These are phyloP conservation scores for Flexamia atlantica DNA, from an alignment of 2,888 invertebrate genomes.

Conservation along the genomic window DNA sequence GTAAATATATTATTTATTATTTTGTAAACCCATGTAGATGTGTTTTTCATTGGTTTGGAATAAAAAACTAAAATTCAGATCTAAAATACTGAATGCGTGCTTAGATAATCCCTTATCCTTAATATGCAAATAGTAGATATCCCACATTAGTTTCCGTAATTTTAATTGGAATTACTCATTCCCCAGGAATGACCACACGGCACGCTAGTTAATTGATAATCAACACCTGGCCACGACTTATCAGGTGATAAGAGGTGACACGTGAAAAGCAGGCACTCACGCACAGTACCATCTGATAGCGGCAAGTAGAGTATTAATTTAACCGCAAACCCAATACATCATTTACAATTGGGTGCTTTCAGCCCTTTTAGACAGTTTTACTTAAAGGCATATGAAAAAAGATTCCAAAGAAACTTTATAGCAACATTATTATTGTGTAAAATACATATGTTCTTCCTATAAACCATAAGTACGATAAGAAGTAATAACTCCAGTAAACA, in stretches of 20 bases:
- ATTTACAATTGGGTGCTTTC: not conserved
- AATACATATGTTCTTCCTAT: too few relatives aligned
- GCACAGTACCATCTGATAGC: slow-evolving; percentile 18
- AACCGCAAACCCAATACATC: slow-evolving; percentile 19
- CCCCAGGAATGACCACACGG: not conserved
- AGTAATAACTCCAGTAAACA: too few relatives aligned
- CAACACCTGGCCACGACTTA: slow-evolving; percentile 12
- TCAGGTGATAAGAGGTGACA: slow-evolving; percentile 13
- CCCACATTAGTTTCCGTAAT: not conserved
- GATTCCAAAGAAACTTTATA: too few relatives aligned
- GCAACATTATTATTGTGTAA: too few relatives aligned
- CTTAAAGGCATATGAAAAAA: too few relatives aligned
- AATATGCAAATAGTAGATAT: slow-evolving; percentile 15
- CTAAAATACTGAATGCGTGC: too few relatives aligned
- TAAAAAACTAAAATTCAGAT: too few relatives aligned
- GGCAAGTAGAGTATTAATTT: not conserved
- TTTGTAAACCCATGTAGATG: too few relatives aligned
- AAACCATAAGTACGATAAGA: too few relatives aligned
- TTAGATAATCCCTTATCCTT: not conserved
- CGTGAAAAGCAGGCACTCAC: slow-evolving; percentile 3
- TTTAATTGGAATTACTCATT: slow-evolving; percentile 13
- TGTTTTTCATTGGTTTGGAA: too few relatives aligned
- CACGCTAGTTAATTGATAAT: slow-evolving; percentile 32
- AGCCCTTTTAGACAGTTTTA: too few relatives aligned
- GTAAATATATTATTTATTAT: too few relatives aligned